A percentile compares a stretch with the other conserved stretches of the same genome.
Evolutionary conservation across 2,113 vertebrate species (phyloP).

Genomic region (Electrona antarctica): DNA sequence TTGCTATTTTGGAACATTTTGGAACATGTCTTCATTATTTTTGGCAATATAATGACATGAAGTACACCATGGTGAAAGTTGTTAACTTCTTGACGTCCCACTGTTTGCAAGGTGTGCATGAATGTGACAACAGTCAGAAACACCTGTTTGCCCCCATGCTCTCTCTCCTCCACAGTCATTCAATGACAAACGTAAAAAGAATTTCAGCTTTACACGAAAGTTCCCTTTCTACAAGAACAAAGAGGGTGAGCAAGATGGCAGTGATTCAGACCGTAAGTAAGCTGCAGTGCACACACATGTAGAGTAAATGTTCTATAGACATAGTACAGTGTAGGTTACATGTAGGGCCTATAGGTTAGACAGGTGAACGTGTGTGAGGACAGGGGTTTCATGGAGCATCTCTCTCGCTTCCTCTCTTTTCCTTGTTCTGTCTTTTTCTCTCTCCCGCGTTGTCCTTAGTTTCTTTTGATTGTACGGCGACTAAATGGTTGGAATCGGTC

Average conservation of each 20-base stretch:
- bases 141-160: constrained; percentile 95
- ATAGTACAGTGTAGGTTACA: constrained; percentile 65
- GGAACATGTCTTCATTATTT: too few species aligned
- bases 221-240: constrained; percentile 99
- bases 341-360: constrained; percentile 71
- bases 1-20: too few species aligned
- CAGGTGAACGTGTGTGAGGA: constrained; percentile 79
- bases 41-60: too few species aligned
- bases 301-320: constrained; percentile 11
- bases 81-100: constrained; percentile 51
- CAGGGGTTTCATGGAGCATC: constrained; percentile 66
- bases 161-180: constrained; percentile 99
- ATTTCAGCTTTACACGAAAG: constrained; percentile 99
- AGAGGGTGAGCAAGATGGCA: constrained; percentile 97
- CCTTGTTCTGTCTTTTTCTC: constrained; percentile 61
- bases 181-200: constrained; percentile 99
- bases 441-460: not conserved
- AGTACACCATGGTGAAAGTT: not conserved
- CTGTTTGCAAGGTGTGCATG: constrained; percentile 93
- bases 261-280: constrained; percentile 98
- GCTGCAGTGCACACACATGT: constrained; percentile 67
- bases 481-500: not conserved
- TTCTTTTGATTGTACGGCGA: not conserved
- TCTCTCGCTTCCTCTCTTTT: constrained; percentile 70
- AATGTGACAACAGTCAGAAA: constrained; percentile 91